Conservation (phyloP, 2,113 vertebrate genomes). For the Zosterops pallidus region DNA sequence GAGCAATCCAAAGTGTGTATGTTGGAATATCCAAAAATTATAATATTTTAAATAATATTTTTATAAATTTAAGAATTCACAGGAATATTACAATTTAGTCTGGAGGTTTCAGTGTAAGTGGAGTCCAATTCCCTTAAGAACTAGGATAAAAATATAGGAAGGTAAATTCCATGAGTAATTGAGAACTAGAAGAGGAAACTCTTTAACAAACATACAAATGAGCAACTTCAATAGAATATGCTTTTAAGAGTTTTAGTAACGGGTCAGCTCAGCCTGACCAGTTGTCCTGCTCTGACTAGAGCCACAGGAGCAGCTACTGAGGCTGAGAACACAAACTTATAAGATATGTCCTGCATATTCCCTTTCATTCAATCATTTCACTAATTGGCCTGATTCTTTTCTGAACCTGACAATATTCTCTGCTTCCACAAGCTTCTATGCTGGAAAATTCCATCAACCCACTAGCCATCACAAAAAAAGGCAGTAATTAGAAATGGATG, state of each 20-base stretch:
- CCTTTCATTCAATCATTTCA: neutral
- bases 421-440: neutral
- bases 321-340: neutral
- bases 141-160: neutral
- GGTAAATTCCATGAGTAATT: neutral
- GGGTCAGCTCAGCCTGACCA: neutral
- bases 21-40: neutral
- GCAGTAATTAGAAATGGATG: neutral
- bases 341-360: neutral
- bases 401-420: neutral
- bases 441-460: neutral
- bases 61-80: neutral
- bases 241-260: neutral
- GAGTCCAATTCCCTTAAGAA: neutral
- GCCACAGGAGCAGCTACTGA: neutral
- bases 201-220: neutral
- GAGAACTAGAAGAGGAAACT: neutral
- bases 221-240: neutral
- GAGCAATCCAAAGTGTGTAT: neutral
- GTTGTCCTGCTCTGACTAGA: neutral
- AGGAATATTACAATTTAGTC: neutral
- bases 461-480: neutral
- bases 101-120: neutral
- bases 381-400: neutral
- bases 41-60: neutral